A percentile compares a stretch with the other conserved stretches of the same genome.
Evolutionary conservation across 1,140 invertebrate genomes (phyloP).

Genomic region (Phenacoccus solenopsis): DNA sequence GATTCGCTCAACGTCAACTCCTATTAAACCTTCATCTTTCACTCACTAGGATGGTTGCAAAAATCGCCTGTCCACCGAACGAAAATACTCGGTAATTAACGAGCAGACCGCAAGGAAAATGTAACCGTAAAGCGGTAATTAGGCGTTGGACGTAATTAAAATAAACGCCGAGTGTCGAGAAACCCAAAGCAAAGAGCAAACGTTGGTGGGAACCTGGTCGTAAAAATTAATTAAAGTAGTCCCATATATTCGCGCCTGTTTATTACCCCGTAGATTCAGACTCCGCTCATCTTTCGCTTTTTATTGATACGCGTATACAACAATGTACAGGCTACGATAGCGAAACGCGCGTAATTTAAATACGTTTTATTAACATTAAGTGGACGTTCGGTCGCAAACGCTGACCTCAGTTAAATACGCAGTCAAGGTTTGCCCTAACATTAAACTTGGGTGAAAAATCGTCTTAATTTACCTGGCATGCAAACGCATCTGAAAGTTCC

Average conservation of each 20-base stretch:
- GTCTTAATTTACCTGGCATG: slow-evolving; percentile 72
- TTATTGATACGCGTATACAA: background rate
- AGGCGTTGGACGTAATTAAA: slow-evolving; percentile 4
- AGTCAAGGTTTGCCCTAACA: background rate
- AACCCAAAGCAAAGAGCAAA: background rate
- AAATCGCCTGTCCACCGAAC: too few species aligned
- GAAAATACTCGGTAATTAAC: too few species aligned
- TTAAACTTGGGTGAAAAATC: background rate
- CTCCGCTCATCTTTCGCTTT: background rate
- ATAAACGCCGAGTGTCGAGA: background rate
- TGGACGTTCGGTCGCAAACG: background rate
- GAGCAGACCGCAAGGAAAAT: background rate
- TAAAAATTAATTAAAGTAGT: slow-evolving; percentile 13
- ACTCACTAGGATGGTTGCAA: too few species aligned
- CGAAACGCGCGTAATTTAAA: background rate
- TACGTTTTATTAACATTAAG: background rate
- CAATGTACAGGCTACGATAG: background rate
- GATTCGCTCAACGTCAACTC: too few species aligned
- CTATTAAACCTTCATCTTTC: too few species aligned
- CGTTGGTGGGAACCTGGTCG: slow-evolving; percentile 10
- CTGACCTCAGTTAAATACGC: background rate
- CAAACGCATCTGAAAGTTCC: slow-evolving; percentile 89
- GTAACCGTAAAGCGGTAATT: slow-evolving; percentile 6
- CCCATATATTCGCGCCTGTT: background rate
- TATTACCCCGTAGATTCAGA: background rate